phyloP scores from a whole-genome alignment of 2,888 invertebrate genomes.

The Enoplolaimus lenunculus region DNA sequence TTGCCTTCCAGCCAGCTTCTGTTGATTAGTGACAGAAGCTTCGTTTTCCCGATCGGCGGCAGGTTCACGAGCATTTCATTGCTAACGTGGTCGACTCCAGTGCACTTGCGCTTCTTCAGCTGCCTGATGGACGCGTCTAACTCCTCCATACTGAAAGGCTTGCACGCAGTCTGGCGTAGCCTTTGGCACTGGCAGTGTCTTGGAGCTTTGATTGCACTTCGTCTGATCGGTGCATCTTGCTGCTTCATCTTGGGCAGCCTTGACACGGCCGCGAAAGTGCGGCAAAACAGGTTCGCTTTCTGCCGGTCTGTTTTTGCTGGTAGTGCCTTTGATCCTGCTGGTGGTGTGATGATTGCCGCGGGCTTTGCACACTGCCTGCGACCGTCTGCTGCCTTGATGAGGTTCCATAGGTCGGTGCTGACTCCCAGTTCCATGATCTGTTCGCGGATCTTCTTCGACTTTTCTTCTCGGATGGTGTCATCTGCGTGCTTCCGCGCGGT shows the following conservation, averaged over 20 bases:
- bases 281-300: background rate
- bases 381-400: background rate
- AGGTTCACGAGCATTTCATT: background rate
- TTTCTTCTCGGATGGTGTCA: background rate
- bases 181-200: background rate
- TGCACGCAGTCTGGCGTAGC: background rate
- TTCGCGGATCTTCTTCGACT: background rate
- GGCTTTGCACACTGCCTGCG: background rate
- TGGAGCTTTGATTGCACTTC: background rate
- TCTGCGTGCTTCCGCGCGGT: background rate
- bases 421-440: background rate
- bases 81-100: background rate
- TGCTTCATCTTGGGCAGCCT: background rate
- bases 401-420: background rate
- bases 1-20: slow-evolving; percentile 1
- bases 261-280: background rate
- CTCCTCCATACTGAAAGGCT: background rate
- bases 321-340: background rate
- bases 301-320: background rate
- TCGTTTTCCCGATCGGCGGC: background rate
- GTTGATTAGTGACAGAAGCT: background rate
- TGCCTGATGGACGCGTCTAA: background rate
- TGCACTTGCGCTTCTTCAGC: background rate
- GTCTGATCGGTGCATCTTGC: background rate
- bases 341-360: background rate